These are phyloP conservation scores for Zaprionus ghesquierei DNA, from an alignment of 1,140 invertebrate genomes.

Conservation along the genomic window DNA sequence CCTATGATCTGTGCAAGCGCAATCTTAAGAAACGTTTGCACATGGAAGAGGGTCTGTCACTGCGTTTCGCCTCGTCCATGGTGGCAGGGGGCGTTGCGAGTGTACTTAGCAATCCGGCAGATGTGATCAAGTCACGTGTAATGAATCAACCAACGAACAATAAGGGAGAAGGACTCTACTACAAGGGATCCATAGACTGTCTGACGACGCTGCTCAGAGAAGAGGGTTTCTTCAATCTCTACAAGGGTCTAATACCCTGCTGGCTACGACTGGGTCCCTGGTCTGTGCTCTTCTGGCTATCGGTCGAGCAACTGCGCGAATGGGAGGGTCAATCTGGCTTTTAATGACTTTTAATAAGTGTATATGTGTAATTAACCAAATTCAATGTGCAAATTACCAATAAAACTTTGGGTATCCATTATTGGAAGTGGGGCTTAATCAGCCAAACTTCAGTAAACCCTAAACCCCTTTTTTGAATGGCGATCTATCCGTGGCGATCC, in stretches of 20 bases:
- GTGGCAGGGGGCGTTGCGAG: conserved; percentile 44
- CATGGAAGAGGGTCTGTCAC: conserved; percentile 25
- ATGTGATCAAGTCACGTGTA: conserved; percentile 57
- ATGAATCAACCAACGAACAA: conserved; percentile 48
- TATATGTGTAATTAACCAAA: no score
- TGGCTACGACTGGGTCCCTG: conserved; percentile 58
- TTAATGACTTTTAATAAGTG: conserved; percentile 40
- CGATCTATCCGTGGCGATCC: no score
- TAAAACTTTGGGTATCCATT: no score
- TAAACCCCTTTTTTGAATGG: no score
- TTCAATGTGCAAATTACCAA: no score
- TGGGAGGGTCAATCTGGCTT: conserved; percentile 57
- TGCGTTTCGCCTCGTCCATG: conserved; percentile 45
- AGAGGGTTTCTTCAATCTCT: conserved; percentile 38
- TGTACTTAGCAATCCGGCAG: conserved; percentile 52
- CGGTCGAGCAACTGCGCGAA: conserved; percentile 52
- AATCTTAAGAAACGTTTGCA: conserved; percentile 24
- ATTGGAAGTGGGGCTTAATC: no score
- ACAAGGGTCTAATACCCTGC: conserved; percentile 54
- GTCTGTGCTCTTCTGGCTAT: conserved; percentile 62
- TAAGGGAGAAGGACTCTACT: conserved; percentile 17
- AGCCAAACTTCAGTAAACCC: no score
- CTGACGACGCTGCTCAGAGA: conserved; percentile 20
- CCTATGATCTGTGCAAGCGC: conserved; percentile 60
- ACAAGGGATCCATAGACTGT: conserved; percentile 42